Evolutionary conservation across 2,113 vertebrate species (phyloP).

Genomic region (Empidonax traillii): DNA sequence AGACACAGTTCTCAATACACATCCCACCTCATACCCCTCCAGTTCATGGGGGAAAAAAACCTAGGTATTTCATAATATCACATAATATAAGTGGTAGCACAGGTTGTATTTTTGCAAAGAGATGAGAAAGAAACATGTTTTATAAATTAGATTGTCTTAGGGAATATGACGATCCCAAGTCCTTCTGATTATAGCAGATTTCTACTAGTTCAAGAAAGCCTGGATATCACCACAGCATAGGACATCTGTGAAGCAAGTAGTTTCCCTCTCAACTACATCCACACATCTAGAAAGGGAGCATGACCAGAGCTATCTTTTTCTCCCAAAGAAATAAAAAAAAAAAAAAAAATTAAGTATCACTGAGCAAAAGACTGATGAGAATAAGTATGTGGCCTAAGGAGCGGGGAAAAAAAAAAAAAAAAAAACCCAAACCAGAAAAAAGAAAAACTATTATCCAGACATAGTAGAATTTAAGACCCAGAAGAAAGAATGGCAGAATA

Average conservation of each 20-base stretch:
- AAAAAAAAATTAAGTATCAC: background rate
- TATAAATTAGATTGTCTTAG: background rate
- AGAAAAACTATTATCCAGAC: background rate
- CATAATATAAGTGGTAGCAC: background rate
- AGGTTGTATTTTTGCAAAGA: background rate
- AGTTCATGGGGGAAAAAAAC: background rate
- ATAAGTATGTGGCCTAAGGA: background rate
- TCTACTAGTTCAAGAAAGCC: background rate
- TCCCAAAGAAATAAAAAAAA: background rate
- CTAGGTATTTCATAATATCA: fast-evolving
- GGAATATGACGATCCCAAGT: background rate
- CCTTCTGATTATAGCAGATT: background rate
- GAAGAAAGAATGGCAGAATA: background rate
- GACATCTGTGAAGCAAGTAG: background rate
- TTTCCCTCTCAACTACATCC: background rate
- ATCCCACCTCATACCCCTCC: background rate
- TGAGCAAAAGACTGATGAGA: background rate
- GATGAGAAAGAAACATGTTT: background rate
- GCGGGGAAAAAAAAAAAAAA: too few relatives aligned
- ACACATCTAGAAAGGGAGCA: background rate
- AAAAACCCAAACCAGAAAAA: background rate
- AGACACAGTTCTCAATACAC: background rate
- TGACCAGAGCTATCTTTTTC: background rate
- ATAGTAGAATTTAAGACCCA: background rate
- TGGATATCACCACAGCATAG: fast-evolving